A percentile compares a stretch with the other conserved stretches of the same genome.
Evolutionary conservation across 64 coral and sea anemone genomes (phyloP).

Genomic region (Actinia equina): DNA sequence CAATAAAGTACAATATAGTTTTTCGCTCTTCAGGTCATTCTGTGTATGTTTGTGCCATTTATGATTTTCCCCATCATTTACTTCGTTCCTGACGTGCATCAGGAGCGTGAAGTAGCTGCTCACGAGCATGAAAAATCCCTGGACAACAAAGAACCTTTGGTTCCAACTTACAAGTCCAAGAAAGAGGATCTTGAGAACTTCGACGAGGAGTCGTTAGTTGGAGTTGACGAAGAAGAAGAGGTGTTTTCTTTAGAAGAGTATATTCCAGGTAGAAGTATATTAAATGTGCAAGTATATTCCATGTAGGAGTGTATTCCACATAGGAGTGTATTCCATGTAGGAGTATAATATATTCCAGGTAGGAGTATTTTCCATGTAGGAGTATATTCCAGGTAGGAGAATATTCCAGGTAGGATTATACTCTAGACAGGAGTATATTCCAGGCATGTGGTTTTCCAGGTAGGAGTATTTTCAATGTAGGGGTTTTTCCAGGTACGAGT

Average conservation of each 20-base stretch:
- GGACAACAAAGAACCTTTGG: background rate
- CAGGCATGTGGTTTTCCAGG: too few species aligned
- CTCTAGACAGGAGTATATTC: too few species aligned
- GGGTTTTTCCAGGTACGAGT: too few species aligned
- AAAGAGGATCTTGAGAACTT: background rate
- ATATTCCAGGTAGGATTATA: too few species aligned
- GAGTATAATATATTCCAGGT: too few species aligned
- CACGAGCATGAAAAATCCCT: conserved; percentile 2
- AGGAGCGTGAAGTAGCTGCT: conserved; percentile 57
- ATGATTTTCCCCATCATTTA: conserved; percentile 82
- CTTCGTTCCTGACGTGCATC: conserved; percentile 90
- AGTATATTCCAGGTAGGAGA: too few species aligned
- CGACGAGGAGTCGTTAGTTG: conserved; percentile 15
- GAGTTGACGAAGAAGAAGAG: conserved; percentile 51
- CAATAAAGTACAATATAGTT: too few species aligned
- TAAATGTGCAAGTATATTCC: too few species aligned
- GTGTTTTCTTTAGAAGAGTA: conserved; percentile 35
- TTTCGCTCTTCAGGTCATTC: conserved; percentile 55
- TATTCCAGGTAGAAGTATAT: background rate
- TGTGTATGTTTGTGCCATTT: conserved; percentile 66
- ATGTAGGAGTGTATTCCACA: too few species aligned
- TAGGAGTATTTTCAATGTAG: too few species aligned
- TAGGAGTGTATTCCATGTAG: too few species aligned
- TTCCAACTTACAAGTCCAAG: conserved; percentile 1
- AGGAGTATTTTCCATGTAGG: too few species aligned